Percentiles rank a stretch among this genome's conserved stretches.
Conservation (phyloP, 1,140 invertebrate genomes). For the Aphis gossypii region DNA sequence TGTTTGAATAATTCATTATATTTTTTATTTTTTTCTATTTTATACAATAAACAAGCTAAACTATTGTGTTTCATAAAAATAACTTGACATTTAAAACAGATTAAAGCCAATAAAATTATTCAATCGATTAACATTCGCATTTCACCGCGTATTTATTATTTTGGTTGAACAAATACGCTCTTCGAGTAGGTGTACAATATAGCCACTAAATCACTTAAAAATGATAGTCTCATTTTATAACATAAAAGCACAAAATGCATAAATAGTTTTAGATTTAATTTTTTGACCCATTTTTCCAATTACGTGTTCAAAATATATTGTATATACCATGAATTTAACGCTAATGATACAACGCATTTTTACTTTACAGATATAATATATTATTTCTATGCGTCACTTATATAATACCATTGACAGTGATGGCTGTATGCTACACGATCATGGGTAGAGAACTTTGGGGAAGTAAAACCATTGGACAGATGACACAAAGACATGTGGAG, state of each 20-base stretch:
- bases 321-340: neutral
- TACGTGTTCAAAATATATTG: neutral
- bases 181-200: neutral
- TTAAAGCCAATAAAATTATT: neutral
- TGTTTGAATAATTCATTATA: slow-evolving; percentile 3
- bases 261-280: neutral
- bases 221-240: neutral
- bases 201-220: neutral
- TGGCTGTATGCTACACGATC: slow-evolving; percentile 84
- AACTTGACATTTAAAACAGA: neutral
- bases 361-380: slow-evolving; percentile 81
- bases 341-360: neutral
- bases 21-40: slow-evolving; percentile 13
- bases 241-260: neutral
- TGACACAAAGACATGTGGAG: slow-evolving; percentile 82
- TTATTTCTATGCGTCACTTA: slow-evolving; percentile 87
- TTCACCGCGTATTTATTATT: neutral
- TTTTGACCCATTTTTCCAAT: neutral
- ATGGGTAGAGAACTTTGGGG: slow-evolving; percentile 83
- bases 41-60: neutral
- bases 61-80: neutral
- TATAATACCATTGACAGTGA: slow-evolving; percentile 86
- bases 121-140: neutral
- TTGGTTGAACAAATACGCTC: neutral
- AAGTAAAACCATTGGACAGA: slow-evolving; percentile 86